Conservation (phyloP, 2,113 vertebrate genomes). For the Microtus richardsoni region DNA sequence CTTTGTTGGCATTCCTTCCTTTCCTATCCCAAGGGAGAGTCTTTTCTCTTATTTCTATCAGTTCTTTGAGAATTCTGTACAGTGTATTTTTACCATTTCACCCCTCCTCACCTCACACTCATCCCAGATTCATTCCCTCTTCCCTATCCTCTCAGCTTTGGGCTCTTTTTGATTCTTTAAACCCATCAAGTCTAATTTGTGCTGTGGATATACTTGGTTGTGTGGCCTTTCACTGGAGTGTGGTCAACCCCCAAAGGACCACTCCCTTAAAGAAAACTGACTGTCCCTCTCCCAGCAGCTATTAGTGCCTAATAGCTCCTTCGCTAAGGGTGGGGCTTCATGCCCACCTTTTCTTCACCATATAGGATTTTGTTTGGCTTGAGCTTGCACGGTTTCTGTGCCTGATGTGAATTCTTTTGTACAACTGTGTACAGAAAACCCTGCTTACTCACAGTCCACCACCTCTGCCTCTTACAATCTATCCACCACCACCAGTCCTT, state of each 20-base stretch:
- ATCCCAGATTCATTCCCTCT: neutral
- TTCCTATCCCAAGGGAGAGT: neutral
- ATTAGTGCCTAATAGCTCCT: neutral
- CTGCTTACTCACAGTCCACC: neutral
- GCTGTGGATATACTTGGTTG: neutral
- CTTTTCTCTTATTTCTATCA: neutral
- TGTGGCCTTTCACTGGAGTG: neutral
- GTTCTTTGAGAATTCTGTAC: neutral
- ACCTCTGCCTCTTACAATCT: neutral
- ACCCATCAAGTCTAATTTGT: neutral
- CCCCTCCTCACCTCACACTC: neutral
- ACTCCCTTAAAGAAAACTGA: neutral
- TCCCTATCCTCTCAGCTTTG: neutral
- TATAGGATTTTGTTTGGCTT: neutral
- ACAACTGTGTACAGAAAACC: neutral
- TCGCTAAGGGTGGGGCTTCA: neutral
- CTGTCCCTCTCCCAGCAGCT: neutral
- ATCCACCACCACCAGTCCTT: too few relatives aligned
- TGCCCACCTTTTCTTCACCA: neutral
- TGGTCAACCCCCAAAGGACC: neutral
- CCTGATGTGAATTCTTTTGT: neutral
- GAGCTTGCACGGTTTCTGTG: neutral
- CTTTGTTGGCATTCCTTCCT: neutral
- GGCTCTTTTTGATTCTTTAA: neutral
- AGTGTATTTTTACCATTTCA: neutral